A percentile compares a stretch with the other conserved stretches of the same genome.
These are phyloP conservation scores for Sitophilus oryzae DNA, from an alignment of 1,140 invertebrate species.

Conservation along the genomic window DNA sequence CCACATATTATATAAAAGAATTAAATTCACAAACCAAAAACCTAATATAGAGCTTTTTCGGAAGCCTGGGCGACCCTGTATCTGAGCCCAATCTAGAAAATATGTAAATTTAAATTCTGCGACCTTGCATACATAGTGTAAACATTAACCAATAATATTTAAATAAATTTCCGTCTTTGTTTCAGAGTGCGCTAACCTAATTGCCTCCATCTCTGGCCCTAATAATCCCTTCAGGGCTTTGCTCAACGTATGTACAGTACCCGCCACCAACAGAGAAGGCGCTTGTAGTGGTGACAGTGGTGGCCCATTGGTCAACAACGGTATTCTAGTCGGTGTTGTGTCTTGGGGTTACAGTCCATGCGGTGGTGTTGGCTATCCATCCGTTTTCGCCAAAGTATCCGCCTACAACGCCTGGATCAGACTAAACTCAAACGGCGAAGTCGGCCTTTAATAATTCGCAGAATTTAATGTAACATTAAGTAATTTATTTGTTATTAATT, in stretches of 20 bases:
- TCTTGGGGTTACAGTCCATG: neutral
- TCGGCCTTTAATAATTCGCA: too few species aligned
- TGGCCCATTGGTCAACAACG: neutral
- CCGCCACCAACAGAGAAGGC: neutral
- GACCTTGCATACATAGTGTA: too few species aligned
- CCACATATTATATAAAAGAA: too few species aligned
- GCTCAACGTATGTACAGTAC: neutral
- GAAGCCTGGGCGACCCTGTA: too few species aligned
- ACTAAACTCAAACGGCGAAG: neutral
- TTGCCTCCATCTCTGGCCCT: neutral
- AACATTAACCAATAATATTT: too few species aligned
- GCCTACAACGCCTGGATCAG: neutral
- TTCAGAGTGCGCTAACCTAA: neutral
- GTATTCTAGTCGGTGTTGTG: neutral
- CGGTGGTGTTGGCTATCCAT: neutral
- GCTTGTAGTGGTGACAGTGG: neutral
- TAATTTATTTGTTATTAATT: too few species aligned
- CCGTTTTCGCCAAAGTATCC: neutral
- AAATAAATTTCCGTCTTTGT: neutral
- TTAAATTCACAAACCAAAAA: too few species aligned
- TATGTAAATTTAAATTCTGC: too few species aligned
- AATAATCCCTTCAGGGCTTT: neutral
- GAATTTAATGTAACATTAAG: too few species aligned
- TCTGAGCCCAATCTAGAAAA: too few species aligned
- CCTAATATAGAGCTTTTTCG: too few species aligned